These are phyloP conservation scores for Hafferia zeledoni DNA, from an alignment of 2,797 vertebrate genomes.

Conservation along the genomic window DNA sequence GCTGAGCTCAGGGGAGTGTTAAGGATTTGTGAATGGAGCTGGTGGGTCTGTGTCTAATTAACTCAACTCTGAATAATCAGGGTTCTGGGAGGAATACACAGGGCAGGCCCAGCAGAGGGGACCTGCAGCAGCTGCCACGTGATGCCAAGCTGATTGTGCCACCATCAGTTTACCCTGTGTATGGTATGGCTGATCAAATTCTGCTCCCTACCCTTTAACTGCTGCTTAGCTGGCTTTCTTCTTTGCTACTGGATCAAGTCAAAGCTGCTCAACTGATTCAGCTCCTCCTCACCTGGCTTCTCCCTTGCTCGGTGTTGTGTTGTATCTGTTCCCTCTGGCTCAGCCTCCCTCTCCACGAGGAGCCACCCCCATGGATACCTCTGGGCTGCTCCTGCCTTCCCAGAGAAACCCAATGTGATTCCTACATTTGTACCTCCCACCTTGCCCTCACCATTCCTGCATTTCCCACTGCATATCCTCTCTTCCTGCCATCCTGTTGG, in stretches of 20 bases:
- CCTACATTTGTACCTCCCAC: accelerated
- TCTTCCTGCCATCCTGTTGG: not conserved
- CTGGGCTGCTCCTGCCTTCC: not conserved
- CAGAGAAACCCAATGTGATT: accelerated
- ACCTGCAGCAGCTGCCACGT: accelerated
- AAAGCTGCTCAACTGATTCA: not conserved
- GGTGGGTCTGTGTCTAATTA: not conserved
- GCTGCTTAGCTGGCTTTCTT: not conserved
- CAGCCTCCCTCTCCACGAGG: not conserved
- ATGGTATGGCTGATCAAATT: not conserved
- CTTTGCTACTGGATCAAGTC: not conserved
- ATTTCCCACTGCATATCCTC: not conserved
- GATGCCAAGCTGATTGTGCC: not conserved
- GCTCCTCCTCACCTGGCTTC: not conserved
- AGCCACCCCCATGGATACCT: accelerated
- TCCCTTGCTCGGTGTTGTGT: not conserved
- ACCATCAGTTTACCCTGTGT: accelerated
- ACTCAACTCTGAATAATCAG: not conserved
- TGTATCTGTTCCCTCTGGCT: not conserved
- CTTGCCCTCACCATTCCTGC: accelerated
- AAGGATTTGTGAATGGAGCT: not conserved
- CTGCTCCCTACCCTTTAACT: not conserved
- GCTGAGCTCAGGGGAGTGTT: not conserved
- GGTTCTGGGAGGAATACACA: not conserved
- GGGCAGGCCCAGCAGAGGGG: not conserved